These are phyloP conservation scores for Himalopsyche phryganea DNA, from an alignment of 1,140 invertebrate species.

Conservation along the genomic window DNA sequence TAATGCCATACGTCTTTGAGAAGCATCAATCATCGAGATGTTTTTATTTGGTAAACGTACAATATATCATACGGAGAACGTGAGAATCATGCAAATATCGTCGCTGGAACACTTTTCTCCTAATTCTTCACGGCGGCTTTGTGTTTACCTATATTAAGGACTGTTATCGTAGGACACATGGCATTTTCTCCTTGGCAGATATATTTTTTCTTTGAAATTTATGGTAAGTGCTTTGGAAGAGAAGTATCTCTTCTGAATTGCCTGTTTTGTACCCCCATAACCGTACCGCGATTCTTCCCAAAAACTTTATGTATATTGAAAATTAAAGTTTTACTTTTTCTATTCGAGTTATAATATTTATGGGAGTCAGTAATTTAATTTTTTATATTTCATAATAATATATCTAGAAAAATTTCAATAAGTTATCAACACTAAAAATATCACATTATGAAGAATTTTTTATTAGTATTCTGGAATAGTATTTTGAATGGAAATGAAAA, in stretches of 20 bases:
- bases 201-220: conserved; percentile 3
- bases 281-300: too few relatives aligned
- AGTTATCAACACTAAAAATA: too few relatives aligned
- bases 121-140: conserved; percentile 2
- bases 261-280: neutral
- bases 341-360: too few relatives aligned
- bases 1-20: conserved; percentile 10
- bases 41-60: conserved; percentile 25
- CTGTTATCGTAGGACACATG: conserved; percentile 1
- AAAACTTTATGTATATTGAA: too few relatives aligned
- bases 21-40: conserved; percentile 22
- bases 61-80: conserved; percentile 23
- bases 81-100: conserved; percentile 23
- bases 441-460: too few relatives aligned
- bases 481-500: too few relatives aligned
- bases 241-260: too few relatives aligned
- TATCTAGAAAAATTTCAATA: too few relatives aligned
- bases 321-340: too few relatives aligned
- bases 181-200: neutral
- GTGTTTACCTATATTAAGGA: neutral
- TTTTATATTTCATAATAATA: too few relatives aligned
- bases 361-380: too few relatives aligned
- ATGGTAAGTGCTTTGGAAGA: neutral
- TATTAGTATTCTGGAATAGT: too few relatives aligned
- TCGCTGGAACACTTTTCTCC: neutral